Conservation (phyloP, 2,113 vertebrate genomes). For the Poicephalus meyeri region DNA sequence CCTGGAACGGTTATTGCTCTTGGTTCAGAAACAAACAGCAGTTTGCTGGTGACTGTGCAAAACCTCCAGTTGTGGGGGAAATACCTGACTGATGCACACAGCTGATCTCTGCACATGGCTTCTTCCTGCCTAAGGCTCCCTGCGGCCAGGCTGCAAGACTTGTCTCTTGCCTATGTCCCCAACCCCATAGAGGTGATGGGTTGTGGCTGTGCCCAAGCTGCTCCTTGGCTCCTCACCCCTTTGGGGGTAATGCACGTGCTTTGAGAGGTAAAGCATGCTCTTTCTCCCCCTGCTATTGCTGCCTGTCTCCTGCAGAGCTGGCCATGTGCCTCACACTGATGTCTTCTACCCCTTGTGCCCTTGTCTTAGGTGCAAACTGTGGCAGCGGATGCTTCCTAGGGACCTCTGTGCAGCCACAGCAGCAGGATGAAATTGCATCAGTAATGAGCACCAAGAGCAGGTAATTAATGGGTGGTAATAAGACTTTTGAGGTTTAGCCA, state of each 20-base stretch:
- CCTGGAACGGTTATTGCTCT: accelerated
- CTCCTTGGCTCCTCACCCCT: not conserved
- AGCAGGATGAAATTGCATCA: accelerated
- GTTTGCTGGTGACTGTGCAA: not conserved
- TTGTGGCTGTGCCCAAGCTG: not conserved
- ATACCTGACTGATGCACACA: accelerated
- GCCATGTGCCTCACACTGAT: accelerated
- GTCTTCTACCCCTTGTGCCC: not conserved
- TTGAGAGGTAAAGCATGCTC: not conserved
- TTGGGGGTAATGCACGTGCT: not conserved
- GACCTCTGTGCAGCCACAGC: not conserved
- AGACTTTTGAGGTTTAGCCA: not conserved
- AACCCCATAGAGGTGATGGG: accelerated
- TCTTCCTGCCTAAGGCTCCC: not conserved
- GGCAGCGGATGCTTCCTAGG: not conserved
- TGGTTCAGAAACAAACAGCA: not conserved
- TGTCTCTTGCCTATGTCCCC: accelerated
- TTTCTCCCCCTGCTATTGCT: not conserved
- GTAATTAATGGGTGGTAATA: not conserved
- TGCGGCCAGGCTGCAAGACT: not conserved
- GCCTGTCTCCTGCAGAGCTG: not conserved
- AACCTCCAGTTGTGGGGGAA: accelerated
- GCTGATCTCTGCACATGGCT: accelerated
- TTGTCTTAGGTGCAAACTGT: not conserved
- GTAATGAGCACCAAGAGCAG: accelerated